Base-by-base conservation (phyloP, 2,797 vertebrate genomes). In the Brachyrhaphis roseni region DNA sequence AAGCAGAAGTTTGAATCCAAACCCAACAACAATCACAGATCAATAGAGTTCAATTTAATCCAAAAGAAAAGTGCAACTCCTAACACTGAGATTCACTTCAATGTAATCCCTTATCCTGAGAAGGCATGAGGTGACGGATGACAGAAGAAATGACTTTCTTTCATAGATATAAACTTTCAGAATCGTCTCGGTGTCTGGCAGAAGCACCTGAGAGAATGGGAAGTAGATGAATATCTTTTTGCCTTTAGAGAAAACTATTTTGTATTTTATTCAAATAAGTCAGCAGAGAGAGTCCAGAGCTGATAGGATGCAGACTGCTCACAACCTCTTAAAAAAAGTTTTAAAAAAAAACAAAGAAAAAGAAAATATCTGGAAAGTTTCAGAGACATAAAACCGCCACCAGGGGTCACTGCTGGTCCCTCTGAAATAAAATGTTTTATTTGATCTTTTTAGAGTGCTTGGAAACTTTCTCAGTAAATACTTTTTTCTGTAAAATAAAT, bases 361-460 rank as follows among this genome's bases (percentile, higher is more conserved):
- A 18, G 0, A 59, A 16, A 62, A 34, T 8, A 62, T 16, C 31
- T 28, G 8, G 31, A 64, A 64, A 4, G 62, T 36, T 34, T 26
- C 82, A 87, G 51, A 74, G 16, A 16, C 85, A 13, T 12, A 0
- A 2, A 0, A 0, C 1, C 31, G 2, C 87, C 93, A 57, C 84
- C 5, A 57, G 90, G 78, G 78, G 92, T 78, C 90, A 0, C 80
- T 79, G 81, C 78, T 23, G 31, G 6, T 0, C 16, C 66, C 51
- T 18, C 5, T 8, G 7, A 1, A 36, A 34, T 47, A 72, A 47
- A 10, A 62, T 5, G 0, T n/a, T 43, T n/a, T 26, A n/a, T 70
- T 71, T 45, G 0, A 43, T 2, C 12, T n/a, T n/a, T 45, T 71
- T 8, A n/a, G 20, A 4, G 8, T 70, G 31, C 26, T 39, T 26